These are phyloP conservation scores for Cygnus olor DNA, from an alignment of 2,797 vertebrate genomes.

Conservation along the genomic window DNA sequence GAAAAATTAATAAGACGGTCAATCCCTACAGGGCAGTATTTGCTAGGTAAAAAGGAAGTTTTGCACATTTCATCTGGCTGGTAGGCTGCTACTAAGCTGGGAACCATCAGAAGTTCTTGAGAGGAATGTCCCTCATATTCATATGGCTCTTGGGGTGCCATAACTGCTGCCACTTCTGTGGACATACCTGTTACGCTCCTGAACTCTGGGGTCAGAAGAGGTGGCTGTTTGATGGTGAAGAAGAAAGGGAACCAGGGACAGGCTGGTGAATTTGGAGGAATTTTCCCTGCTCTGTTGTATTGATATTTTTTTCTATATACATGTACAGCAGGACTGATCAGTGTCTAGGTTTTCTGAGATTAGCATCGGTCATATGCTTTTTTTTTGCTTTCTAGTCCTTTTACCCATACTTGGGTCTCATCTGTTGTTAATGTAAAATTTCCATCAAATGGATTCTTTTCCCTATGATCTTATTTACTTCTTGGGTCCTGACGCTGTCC, in stretches of 20 bases:
- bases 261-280: not conserved
- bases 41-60: not conserved
- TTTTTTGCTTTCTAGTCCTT: not conserved
- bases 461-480: not conserved
- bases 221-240: not conserved
- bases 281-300: not conserved
- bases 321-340: not conserved
- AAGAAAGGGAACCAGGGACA: not conserved
- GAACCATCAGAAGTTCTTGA: not conserved
- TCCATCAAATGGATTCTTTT: not conserved
- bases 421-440: not conserved
- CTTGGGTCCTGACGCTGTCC: too few relatives aligned
- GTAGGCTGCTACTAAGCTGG: not conserved
- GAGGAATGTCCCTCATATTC: not conserved
- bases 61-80: not conserved
- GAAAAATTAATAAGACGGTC: not conserved
- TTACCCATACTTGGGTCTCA: not conserved
- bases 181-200: not conserved
- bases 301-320: not conserved
- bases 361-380: not conserved
- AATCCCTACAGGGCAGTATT: not conserved
- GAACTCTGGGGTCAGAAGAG: not conserved
- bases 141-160: not conserved
- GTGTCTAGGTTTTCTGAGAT: not conserved
- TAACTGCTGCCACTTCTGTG: not conserved